phyloP scores from a whole-genome alignment of 2,888 invertebrate species.

The Plagodis dolabraria region DNA sequence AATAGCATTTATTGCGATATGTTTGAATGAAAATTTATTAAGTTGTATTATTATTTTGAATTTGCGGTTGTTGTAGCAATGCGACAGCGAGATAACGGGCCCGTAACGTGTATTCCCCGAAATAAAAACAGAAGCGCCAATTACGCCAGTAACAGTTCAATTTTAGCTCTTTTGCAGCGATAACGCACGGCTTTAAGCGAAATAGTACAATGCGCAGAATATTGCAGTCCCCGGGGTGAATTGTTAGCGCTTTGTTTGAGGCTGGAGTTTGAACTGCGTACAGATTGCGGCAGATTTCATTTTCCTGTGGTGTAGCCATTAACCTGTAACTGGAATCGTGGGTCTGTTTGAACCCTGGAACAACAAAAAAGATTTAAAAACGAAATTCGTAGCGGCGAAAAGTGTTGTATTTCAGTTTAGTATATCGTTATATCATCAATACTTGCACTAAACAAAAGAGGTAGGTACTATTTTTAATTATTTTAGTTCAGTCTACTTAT shows the following conservation, averaged over 20 bases:
- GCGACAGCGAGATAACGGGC: conserved; percentile 9
- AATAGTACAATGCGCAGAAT: conserved; percentile 3
- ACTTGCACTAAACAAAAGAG: too few species aligned
- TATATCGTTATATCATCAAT: too few species aligned
- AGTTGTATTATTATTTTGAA: conserved; percentile 1
- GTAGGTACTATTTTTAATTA: too few species aligned
- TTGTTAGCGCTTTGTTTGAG: conserved; percentile 4
- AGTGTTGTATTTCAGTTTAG: too few species aligned
- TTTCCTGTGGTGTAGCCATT: neutral
- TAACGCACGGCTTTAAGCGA: conserved; percentile 1
- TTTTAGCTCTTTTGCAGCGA: conserved; percentile 9
- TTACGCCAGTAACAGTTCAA: conserved; percentile 11
- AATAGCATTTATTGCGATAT: neutral
- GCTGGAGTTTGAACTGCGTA: neutral
- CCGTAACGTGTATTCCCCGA: neutral
- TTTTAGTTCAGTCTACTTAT: too few species aligned
- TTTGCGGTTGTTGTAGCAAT: conserved; percentile 2
- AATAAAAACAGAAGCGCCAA: conserved; percentile 15
- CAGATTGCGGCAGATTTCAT: conserved; percentile 8
- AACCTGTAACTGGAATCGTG: too few species aligned
- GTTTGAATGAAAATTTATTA: neutral
- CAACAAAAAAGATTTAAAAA: too few species aligned
- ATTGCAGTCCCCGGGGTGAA: conserved; percentile 1
- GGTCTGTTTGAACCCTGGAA: too few species aligned
- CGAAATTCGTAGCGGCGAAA: too few species aligned